These are phyloP conservation scores for Actinernus sp. DNA, from an alignment of 92 coral and sea anemone species.

Conservation along the genomic window DNA sequence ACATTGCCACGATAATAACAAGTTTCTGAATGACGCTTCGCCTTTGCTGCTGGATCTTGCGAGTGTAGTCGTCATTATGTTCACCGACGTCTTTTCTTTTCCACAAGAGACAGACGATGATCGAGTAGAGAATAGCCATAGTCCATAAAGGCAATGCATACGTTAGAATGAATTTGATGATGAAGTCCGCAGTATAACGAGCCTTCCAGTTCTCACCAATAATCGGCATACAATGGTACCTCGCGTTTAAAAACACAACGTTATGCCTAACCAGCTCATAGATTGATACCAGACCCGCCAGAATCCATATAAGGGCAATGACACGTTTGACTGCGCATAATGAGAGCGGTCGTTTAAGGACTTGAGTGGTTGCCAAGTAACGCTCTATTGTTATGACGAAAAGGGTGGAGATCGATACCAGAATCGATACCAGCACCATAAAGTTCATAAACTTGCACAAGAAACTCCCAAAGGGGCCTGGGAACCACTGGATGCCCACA, in stretches of 20 bases:
- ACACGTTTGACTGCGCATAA: slow-evolving; percentile 7
- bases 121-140: slow-evolving; percentile 29
- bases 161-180: slow-evolving; percentile 13
- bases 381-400: slow-evolving; percentile 53
- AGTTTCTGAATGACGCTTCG: slow-evolving; percentile 33
- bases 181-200: slow-evolving; percentile 4
- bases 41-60: slow-evolving; percentile 20
- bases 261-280: slow-evolving; percentile 27
- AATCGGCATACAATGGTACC: background rate
- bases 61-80: slow-evolving; percentile 37
- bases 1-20: slow-evolving; percentile 35
- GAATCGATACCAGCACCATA: slow-evolving; percentile 20
- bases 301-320: slow-evolving; percentile 37
- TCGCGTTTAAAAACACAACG: background rate
- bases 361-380: slow-evolving; percentile 51
- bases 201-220: slow-evolving; percentile 1
- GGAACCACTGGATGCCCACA: slow-evolving; percentile 26
- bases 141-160: slow-evolving; percentile 36
- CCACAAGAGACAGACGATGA: slow-evolving; percentile 39
- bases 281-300: slow-evolving; percentile 17
- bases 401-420: slow-evolving; percentile 45
- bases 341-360: slow-evolving; percentile 43
- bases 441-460: slow-evolving; percentile 33
- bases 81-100: slow-evolving; percentile 23
- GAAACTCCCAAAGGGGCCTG: slow-evolving; percentile 31